Percentiles rank a stretch among this genome's conserved stretches.
Evolutionary conservation across 2,888 invertebrate species (phyloP).

Genomic region (Leptura quadrifasciata): DNA sequence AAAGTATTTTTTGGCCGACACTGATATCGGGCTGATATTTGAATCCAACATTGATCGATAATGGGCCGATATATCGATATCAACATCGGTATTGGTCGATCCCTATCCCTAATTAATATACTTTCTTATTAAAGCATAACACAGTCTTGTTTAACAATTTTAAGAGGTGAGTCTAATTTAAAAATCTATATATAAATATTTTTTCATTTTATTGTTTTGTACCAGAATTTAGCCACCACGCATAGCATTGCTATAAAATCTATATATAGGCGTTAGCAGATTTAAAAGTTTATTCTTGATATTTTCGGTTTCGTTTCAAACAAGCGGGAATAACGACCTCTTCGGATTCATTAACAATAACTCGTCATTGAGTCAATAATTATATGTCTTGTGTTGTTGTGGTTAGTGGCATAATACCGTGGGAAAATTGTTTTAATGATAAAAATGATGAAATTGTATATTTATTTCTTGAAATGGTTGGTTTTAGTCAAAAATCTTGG

Average conservation of each 20-base stretch:
- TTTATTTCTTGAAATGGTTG: too few relatives aligned
- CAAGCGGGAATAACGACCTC: neutral
- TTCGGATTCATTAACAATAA: neutral
- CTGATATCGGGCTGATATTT: too few relatives aligned
- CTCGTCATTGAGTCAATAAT: neutral
- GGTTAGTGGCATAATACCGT: neutral
- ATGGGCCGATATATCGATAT: too few relatives aligned
- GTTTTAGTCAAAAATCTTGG: too few relatives aligned
- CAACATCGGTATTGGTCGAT: too few relatives aligned
- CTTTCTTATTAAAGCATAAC: too few relatives aligned
- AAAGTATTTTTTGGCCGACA: too few relatives aligned
- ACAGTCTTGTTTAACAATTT: too few relatives aligned
- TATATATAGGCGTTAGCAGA: constrained; percentile 23
- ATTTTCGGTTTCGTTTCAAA: neutral
- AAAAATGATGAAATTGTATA: too few relatives aligned
- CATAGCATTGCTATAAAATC: constrained; percentile 16
- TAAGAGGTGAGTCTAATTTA: constrained; percentile 13
- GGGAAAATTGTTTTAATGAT: neutral
- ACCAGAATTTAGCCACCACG: neutral
- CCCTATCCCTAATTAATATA: too few relatives aligned
- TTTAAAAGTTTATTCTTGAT: constrained; percentile 23
- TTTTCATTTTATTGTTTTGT: constrained; percentile 12
- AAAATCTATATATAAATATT: neutral
- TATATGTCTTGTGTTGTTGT: neutral
- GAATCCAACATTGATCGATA: too few relatives aligned